Percentiles rank a stretch among this genome's conserved stretches.
Evolutionary conservation across 2,888 invertebrate genomes (phyloP).

Genomic region (Noctua pronuba): DNA sequence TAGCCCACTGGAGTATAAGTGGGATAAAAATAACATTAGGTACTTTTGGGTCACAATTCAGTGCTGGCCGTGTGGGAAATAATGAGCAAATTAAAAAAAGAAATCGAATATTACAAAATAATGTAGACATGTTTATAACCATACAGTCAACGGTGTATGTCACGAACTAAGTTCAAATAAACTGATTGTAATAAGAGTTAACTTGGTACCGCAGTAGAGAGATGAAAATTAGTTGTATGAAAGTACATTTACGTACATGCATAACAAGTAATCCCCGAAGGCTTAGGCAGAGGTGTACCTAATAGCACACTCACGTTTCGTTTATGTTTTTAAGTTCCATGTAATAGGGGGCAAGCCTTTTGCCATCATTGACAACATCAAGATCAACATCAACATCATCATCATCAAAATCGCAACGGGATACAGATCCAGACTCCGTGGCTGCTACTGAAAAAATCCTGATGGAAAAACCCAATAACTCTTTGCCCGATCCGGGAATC

Average conservation of each 20-base stretch:
- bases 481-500: too few relatives aligned
- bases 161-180: neutral
- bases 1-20: neutral
- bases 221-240: neutral
- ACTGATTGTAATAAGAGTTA: neutral
- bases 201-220: neutral
- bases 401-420: too few relatives aligned
- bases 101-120: neutral
- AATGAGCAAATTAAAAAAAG: neutral
- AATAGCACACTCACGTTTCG: too few relatives aligned
- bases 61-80: neutral
- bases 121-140: neutral
- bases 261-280: neutral
- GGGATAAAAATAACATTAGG: conserved; percentile 9
- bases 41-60: neutral
- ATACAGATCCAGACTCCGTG: too few relatives aligned
- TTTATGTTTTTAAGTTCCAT: too few relatives aligned
- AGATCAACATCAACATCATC: too few relatives aligned
- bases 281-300: too few relatives aligned
- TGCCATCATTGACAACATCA: too few relatives aligned
- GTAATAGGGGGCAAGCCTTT: too few relatives aligned
- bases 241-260: neutral
- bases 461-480: too few relatives aligned
- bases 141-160: neutral
- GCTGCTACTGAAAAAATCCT: too few relatives aligned